Conservation (phyloP, 1,140 invertebrate species). For the Pteromalus puparum region DNA sequence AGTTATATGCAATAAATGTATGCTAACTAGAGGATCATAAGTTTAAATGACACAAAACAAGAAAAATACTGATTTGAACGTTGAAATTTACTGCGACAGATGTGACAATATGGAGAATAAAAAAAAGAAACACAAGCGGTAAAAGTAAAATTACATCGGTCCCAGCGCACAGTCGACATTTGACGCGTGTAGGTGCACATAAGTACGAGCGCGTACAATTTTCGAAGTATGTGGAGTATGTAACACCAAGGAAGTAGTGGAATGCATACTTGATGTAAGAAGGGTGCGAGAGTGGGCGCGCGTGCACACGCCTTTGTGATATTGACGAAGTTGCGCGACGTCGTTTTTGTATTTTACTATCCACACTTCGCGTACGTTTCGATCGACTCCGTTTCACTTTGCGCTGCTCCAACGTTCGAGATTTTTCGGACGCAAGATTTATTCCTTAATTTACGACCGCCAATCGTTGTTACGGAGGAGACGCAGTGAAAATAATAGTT, state of each 20-base stretch:
- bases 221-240: constrained; percentile 49
- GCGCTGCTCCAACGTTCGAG: not conserved
- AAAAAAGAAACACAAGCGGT: not conserved
- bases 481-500: constrained; percentile 11
- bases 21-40: too few species aligned
- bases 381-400: constrained; percentile 28
- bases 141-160: constrained; percentile 41
- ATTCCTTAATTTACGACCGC: constrained; percentile 33
- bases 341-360: constrained; percentile 43
- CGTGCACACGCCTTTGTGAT: constrained; percentile 38
- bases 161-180: not conserved
- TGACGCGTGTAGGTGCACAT: not conserved
- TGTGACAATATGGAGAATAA: not conserved
- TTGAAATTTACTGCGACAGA: not conserved
- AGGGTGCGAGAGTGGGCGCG: constrained; percentile 48
- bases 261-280: constrained; percentile 50
- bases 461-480: constrained; percentile 17
- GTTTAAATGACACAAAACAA: not conserved
- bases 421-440: not conserved
- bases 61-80: not conserved
- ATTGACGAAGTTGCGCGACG: constrained; percentile 26
- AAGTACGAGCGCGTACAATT: constrained; percentile 38
- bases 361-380: not conserved
- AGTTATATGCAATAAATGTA: not conserved
- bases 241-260: constrained; percentile 52